Evolutionary conservation across 1,140 invertebrate species (phyloP).

Genomic region (Cataglyphis hispanica): DNA sequence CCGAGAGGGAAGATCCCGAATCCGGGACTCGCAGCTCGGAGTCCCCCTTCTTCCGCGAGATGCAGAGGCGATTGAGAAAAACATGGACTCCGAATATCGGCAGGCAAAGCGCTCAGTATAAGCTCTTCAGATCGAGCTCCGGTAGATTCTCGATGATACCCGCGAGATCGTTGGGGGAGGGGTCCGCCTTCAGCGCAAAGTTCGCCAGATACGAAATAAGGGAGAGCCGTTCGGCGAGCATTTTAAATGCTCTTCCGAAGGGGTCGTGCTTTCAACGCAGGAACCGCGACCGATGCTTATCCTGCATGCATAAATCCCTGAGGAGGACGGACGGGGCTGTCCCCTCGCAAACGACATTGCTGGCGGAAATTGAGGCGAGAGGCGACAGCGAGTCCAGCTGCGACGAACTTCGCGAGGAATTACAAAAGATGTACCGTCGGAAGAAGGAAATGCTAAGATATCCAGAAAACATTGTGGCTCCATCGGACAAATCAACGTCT

Average conservation of each 20-base stretch:
- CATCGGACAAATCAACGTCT: not conserved
- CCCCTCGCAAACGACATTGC: not conserved
- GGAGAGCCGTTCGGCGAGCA: not conserved
- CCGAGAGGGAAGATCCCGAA: not conserved
- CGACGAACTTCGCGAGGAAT: slow-evolving; percentile 26
- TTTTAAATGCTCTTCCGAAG: slow-evolving; percentile 58
- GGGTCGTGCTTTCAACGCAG: slow-evolving; percentile 70
- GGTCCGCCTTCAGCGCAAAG: slow-evolving; percentile 56
- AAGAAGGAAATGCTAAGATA: not conserved
- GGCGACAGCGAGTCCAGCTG: slow-evolving; percentile 31
- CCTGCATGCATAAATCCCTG: slow-evolving; percentile 71
- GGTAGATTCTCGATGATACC: slow-evolving; percentile 59
- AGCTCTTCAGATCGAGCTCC: slow-evolving; percentile 29
- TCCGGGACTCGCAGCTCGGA: not conserved
- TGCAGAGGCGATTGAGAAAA: slow-evolving; percentile 30
- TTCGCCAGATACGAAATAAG: not conserved
- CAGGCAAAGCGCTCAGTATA: not conserved
- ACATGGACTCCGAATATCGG: slow-evolving; percentile 12
- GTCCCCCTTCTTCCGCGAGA: slow-evolving; percentile 3
- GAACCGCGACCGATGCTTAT: slow-evolving; percentile 77
- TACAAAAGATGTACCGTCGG: not conserved
- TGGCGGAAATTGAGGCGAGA: slow-evolving; percentile 18
- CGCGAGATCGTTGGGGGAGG: slow-evolving; percentile 40
- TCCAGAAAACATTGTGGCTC: not conserved
- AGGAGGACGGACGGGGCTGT: slow-evolving; percentile 1